Evolutionary conservation across 2,797 vertebrate genomes (phyloP).

Genomic region (Acipenser oxyrinchus): DNA sequence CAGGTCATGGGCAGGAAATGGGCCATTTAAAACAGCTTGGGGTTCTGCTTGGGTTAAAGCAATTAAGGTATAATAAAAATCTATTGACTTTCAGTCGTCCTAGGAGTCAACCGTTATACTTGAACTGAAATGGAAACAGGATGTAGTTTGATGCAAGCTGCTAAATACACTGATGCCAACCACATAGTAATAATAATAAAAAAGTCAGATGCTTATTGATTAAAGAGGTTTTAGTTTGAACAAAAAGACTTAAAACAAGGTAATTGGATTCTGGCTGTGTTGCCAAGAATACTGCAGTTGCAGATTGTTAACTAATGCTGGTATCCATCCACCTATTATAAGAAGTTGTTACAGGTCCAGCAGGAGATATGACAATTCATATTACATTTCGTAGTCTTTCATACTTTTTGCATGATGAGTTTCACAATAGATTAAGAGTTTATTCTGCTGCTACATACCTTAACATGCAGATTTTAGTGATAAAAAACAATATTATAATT

Average conservation of each 20-base stretch:
- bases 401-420: no score
- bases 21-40: not conserved
- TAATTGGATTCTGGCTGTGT: not conserved
- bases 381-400: not conserved
- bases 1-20: not conserved
- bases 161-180: not conserved
- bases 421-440: no score
- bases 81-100: not conserved
- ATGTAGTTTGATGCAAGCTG: not conserved
- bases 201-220: not conserved
- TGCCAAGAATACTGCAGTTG: not conserved
- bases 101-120: not conserved
- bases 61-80: not conserved
- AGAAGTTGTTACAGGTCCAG: not conserved
- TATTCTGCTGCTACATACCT: no score
- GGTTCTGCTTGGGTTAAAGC: not conserved
- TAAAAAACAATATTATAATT: no score
- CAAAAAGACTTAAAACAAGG: not conserved
- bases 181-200: not conserved
- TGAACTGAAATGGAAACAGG: not conserved
- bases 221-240: not conserved
- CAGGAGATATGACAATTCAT: conserved; percentile 15
- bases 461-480: no score
- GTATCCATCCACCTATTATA: conserved; percentile 6
- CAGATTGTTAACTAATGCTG: not conserved